Evolutionary conservation across 2,797 vertebrate genomes (phyloP), one percentile per base, ranked within the genome.

Genomic region (Hydrocynus forskahlii): DNA sequence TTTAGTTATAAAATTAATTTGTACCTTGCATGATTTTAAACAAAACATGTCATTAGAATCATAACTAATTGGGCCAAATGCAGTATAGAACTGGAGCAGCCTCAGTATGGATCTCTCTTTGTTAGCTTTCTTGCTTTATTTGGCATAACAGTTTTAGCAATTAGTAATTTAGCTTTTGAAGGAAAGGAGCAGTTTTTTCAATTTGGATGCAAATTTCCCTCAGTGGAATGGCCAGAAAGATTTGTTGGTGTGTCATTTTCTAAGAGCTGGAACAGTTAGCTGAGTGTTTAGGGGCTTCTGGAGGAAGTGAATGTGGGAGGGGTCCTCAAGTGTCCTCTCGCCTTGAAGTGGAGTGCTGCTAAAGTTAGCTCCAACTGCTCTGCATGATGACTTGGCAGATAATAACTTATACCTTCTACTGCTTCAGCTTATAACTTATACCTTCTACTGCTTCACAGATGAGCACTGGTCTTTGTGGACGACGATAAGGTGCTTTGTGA

Each of bases 301-400:
- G 87, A 92, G 89, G 85, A 91, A 91, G 90, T 87, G 80, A 88
- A 86, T 75, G 74, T 89, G 88, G 90, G 89, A 89, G 89, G 84
- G 84, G 87, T 82, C 86, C 84, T 90, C 66, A 83, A 91, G 90
- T 91, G 89, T 91, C 87, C 81, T 88, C 83, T 83, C 64, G 88
- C 71, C 89, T 92, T 89, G 85, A 93, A 91, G 87, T 91, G 71
- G 84, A 92, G 89, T 91, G 89, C 72, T 86, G 88, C 91, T 92
- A 89, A 91, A 91, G 90, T 90, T 91, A 88, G 91, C 82, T 81
- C n/a, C 14, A 77, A 79, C 81, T 68, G 76, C 81, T 87, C 76
- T 62, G 69, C 69, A 66, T 35, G 80, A 89, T 89, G 82, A 76
- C 84, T 83, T 57, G 64, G 74, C 80, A 86, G 86, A 90, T 89